Base-by-base conservation (phyloP, 2,888 invertebrate species). In the Cosmia pyralina region DNA sequence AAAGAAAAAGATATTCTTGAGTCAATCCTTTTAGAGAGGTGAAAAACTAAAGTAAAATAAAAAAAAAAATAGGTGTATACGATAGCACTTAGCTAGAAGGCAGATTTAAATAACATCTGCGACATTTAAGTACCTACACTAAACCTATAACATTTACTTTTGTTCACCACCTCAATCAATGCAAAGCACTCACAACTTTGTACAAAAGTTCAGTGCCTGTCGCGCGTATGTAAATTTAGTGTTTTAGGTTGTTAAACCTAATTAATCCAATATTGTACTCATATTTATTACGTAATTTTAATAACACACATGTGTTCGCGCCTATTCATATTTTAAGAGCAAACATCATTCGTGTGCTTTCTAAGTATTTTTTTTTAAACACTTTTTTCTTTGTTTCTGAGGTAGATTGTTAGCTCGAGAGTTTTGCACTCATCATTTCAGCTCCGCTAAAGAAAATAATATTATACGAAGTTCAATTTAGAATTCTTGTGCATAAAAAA, bases 121-220 rank as follows among this genome's bases (percentile, higher is more conserved):
- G 72, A 59, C 6, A 70, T 28, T 28, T 34, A 41, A 6, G 10
- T 38, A 41, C 22, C 38, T 60, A 66, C n/a, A n/a, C 41, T 22
- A 50, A 75, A 60, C 64, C 75, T 80, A 63, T 52, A 59, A 72
- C 63, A 69, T 62, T 50, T 68, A 66, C 85, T 83, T 85, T 84
- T 74, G 80, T 88, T 88, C 87, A 78, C 79, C 88, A 89, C 87
- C 85, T 46, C 58, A 77, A 71, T 81, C 77, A 84, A 85, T 79
- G 69, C 77, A 83, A 82, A 84, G 80, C 87, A 88, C 84, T 87
- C 89, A 93, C 94, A 94, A 94, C 94, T 94, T 94, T 94, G 94
- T 94, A 94, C 94, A 93, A 94, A 94, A 94, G 93, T 93, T 94
- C 92, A 94, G 93, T 88, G 90, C 92, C 91, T 92, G 90, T 84